Evolutionary conservation across 2,888 invertebrate species (phyloP), one percentile per base, ranked within the genome.

Genomic region (Magallana nippona): DNA sequence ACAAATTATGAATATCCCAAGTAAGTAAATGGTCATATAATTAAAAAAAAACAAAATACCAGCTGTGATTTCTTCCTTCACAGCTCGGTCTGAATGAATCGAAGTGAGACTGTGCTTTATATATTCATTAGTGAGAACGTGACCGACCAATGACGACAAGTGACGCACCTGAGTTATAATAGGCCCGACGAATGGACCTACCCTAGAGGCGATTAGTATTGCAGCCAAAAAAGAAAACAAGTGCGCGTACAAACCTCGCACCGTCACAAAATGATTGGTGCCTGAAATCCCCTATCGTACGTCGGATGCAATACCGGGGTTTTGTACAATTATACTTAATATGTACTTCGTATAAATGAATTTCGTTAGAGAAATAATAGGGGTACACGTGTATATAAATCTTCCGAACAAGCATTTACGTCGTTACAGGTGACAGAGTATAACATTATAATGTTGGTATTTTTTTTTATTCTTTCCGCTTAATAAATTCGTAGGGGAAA

Each of bases 231-330:
- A 3, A 8, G 27, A 71, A 71, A 22, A 71, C 71, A 71, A 71
- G 71, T 27, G 11, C 15, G 32, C 71, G 71, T 71, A 22, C 32
- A 71, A 71, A 71, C 71, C 71, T 71, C 27, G 27, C 71, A 22
- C 11, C 22, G 11, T 3, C 13, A 15, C 27, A 71, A 71, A 22
- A 27, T 71, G 71, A 71, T 71, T 71, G 71, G 71, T 15, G 27
- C 13, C 13, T 27, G 15, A 27, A 32, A 22, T 3, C 27, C 27
- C 71, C 71, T 71, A 71, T 71, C 71, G 32, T 10, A 32, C 1
- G 32, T 13, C 19, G 15, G 22, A 27, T 11, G 32, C 32, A 27
- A 60, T 60, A 60, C 44, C 8, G n/a, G 17, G 11, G 22, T 71
- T 71, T 71, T 71, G 27, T 27, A 71, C 32, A 71, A 71, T 22